Percentiles rank a stretch among this genome's conserved stretches.
These are phyloP conservation scores for Kryptolebias marmoratus DNA, from an alignment of 2,113 vertebrate species.

Conservation along the genomic window DNA sequence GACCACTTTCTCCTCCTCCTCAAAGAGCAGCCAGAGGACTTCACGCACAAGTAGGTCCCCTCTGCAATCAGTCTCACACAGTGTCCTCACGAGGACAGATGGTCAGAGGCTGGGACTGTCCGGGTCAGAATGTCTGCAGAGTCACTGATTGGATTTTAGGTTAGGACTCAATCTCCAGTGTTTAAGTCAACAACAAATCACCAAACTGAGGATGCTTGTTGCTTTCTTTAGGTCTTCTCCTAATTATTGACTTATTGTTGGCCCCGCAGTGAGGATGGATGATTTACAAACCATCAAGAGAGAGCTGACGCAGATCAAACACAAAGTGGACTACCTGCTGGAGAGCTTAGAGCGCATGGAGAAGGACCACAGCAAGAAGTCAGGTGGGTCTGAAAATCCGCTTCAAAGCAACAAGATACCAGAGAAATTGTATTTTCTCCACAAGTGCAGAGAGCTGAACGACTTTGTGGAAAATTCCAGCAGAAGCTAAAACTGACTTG, in stretches of 20 bases:
- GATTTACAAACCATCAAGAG: slow-evolving; percentile 90
- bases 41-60: slow-evolving; percentile 79
- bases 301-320: slow-evolving; percentile 90
- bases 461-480: too few relatives aligned
- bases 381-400: slow-evolving; percentile 62
- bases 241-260: not conserved
- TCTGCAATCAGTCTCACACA: not conserved
- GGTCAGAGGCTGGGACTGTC: not conserved
- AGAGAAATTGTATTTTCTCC: not conserved
- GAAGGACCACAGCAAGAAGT: slow-evolving; percentile 87
- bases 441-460: not conserved
- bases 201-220: too few relatives aligned
- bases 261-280: slow-evolving; percentile 83
- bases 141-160: too few relatives aligned
- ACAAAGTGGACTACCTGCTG: slow-evolving; percentile 90
- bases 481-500: too few relatives aligned
- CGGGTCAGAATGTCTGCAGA: too few relatives aligned
- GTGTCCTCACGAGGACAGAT: not conserved
- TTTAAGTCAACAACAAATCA: too few relatives aligned
- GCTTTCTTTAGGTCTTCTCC: too few relatives aligned
- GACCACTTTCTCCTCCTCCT: slow-evolving; percentile 87
- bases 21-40: slow-evolving; percentile 85
- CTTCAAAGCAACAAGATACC: not conserved
- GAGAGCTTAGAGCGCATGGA: slow-evolving; percentile 89
- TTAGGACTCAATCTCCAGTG: too few relatives aligned